Conservation (phyloP, 1,140 invertebrate species). For the Tetraneura akinire region DNA sequence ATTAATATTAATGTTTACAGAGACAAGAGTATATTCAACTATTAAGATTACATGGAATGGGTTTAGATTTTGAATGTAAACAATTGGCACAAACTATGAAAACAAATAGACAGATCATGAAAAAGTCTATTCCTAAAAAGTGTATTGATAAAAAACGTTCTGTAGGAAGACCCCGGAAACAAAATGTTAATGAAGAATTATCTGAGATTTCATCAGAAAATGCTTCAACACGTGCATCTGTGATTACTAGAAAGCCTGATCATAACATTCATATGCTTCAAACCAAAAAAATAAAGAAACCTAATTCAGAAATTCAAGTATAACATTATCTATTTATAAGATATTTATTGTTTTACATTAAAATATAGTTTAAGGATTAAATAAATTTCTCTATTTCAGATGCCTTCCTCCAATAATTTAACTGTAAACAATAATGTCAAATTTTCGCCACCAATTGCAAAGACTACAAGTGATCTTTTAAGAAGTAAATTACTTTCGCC, state of each 20-base stretch:
- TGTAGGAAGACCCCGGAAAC: conserved; percentile 18
- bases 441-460: conserved; percentile 21
- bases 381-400: background rate
- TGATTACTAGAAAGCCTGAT: background rate
- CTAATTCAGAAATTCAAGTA: conserved; percentile 23
- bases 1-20: background rate
- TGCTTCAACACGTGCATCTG: background rate
- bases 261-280: background rate
- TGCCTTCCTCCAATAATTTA: background rate
- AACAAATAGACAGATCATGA: background rate
- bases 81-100: background rate
- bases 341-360: conserved; percentile 1
- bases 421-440: background rate
- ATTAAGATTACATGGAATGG: background rate
- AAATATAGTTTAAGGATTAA: background rate
- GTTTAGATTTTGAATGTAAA: background rate
- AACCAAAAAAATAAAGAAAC: background rate
- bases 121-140: background rate
- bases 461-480: conserved; percentile 8
- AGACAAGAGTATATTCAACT: background rate
- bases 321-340: background rate
- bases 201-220: background rate
- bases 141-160: background rate
- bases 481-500: conserved; percentile 36
- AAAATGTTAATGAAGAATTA: background rate